These are phyloP conservation scores for Calliopum simillimum DNA, from an alignment of 2,888 invertebrate genomes.

Conservation along the genomic window DNA sequence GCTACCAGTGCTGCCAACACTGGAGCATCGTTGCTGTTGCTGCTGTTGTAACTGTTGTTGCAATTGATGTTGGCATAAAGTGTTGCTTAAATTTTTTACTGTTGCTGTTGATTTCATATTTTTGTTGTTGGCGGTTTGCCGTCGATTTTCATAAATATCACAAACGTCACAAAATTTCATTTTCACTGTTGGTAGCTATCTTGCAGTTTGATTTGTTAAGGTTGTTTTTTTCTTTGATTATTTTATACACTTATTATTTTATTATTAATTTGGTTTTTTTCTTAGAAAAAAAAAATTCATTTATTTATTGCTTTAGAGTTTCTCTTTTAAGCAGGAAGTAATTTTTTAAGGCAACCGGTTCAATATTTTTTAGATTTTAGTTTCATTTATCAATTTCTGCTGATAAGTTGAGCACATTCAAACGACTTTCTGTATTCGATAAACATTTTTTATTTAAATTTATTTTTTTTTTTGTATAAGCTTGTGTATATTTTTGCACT, in stretches of 20 bases:
- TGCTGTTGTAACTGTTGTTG: slow-evolving; percentile 47
- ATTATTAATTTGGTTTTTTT: slow-evolving; percentile 35
- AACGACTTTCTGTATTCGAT: background rate
- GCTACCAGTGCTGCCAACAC: slow-evolving; percentile 64
- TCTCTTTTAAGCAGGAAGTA: slow-evolving; percentile 54
- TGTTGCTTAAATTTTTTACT: slow-evolving; percentile 32
- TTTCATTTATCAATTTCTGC: slow-evolving; percentile 32
- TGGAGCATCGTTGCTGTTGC: slow-evolving; percentile 60
- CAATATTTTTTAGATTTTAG: slow-evolving; percentile 40
- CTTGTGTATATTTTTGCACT: too few species aligned
- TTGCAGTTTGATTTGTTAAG: slow-evolving; percentile 26
- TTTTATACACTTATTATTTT: slow-evolving; percentile 9
- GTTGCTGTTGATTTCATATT: slow-evolving; percentile 41
- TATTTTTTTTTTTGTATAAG: too few species aligned
- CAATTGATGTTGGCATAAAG: slow-evolving; percentile 31
- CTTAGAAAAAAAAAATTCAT: slow-evolving; percentile 41
- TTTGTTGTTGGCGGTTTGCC: slow-evolving; percentile 10
- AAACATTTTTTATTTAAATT: background rate
- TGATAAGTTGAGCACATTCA: slow-evolving; percentile 16
- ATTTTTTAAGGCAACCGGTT: slow-evolving; percentile 57
- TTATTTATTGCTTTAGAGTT: slow-evolving; percentile 35
- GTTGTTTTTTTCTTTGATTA: slow-evolving; percentile 29
- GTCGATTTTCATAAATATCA: slow-evolving; percentile 36
- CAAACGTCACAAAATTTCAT: slow-evolving; percentile 43
- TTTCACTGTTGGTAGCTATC: slow-evolving; percentile 4